Percentiles rank a stretch among this genome's conserved stretches.
Evolutionary conservation across 1,140 invertebrate genomes (phyloP).

Genomic region (Monomorium pharaonis): DNA sequence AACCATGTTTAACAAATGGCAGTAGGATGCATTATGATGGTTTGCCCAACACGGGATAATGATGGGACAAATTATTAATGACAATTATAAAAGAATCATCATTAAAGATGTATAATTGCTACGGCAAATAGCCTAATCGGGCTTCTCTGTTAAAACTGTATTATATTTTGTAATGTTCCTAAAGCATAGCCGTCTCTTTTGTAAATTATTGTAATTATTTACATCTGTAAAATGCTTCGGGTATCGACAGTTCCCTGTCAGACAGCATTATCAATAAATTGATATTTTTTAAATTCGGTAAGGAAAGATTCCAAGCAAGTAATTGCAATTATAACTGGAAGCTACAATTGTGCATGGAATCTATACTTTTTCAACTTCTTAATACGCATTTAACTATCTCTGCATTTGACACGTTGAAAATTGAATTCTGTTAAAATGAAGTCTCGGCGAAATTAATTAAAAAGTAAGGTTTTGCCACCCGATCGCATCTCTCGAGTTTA

Average conservation of each 20-base stretch:
- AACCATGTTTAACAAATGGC: slow-evolving; percentile 24
- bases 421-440: slow-evolving; percentile 27
- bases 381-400: slow-evolving; percentile 18
- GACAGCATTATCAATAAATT: neutral
- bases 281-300: neutral
- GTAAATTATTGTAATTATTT: neutral
- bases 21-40: neutral
- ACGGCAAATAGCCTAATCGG: neutral
- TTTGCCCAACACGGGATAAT: neutral
- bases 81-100: neutral
- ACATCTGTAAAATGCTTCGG: neutral
- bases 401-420: slow-evolving; percentile 28
- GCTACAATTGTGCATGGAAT: neutral
- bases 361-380: slow-evolving; percentile 11
- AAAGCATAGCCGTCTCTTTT: neutral
- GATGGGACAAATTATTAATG: neutral
- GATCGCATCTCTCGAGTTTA: slow-evolving; percentile 25
- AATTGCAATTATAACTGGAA: neutral
- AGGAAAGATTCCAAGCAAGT: neutral
- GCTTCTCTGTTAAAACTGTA: neutral
- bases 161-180: neutral
- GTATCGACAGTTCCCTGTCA: neutral
- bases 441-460: slow-evolving; percentile 24
- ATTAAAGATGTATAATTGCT: neutral
- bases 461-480: slow-evolving; percentile 26